Conservation (phyloP, 2,113 vertebrate species). For the Triplophysa tibetana region DNA sequence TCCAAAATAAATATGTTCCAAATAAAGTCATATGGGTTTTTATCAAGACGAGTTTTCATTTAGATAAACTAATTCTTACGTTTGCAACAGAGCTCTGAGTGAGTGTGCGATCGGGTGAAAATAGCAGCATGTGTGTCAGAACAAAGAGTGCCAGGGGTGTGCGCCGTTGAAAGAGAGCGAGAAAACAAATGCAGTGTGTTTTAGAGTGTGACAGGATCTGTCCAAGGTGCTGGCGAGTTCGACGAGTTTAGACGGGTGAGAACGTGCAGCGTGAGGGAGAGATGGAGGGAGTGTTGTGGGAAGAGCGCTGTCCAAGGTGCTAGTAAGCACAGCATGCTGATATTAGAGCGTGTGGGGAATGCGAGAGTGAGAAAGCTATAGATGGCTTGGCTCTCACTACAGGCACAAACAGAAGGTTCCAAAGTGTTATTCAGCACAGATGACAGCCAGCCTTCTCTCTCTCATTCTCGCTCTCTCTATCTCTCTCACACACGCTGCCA, state of each 20-base stretch:
- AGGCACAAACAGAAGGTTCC: conserved; percentile 58
- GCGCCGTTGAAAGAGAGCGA: conserved; percentile 28
- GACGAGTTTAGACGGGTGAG: conserved; percentile 45
- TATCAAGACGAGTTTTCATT: neutral
- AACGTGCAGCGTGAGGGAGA: conserved; percentile 50
- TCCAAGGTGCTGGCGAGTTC: conserved; percentile 59
- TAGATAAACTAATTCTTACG: neutral
- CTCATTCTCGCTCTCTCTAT: conserved; percentile 13
- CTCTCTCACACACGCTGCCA: conserved; percentile 19
- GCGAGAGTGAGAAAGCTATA: conserved; percentile 37
- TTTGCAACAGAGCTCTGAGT: neutral
- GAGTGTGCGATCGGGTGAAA: conserved; percentile 1
- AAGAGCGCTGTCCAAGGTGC: conserved; percentile 38
- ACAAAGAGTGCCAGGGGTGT: conserved; percentile 18
- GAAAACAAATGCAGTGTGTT: conserved; percentile 21
- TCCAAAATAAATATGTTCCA: too few relatives aligned
- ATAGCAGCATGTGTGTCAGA: conserved; percentile 31
- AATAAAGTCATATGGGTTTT: neutral
- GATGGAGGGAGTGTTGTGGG: conserved; percentile 22
- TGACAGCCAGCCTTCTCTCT: conserved; percentile 41
- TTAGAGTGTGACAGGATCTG: conserved; percentile 43
- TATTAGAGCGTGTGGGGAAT: conserved; percentile 31
- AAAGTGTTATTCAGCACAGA: conserved; percentile 40
- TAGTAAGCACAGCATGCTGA: conserved; percentile 16
- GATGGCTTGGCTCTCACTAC: conserved; percentile 50